These are phyloP conservation scores for Bradynema listronoti DNA, from an alignment of 1,140 invertebrate genomes.

Conservation along the genomic window DNA sequence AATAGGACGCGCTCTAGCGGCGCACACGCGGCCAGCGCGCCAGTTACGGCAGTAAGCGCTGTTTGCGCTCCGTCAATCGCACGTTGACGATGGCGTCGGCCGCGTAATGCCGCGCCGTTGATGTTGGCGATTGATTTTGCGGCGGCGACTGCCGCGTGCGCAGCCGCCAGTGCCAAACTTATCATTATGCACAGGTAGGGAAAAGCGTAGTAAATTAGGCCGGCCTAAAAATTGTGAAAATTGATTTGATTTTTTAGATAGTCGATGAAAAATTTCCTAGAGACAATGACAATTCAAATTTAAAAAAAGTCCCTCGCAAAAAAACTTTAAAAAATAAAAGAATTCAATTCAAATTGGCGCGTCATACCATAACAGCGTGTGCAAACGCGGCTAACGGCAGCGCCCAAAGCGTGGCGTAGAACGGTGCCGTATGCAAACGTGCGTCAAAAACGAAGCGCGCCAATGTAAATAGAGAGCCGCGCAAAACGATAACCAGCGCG, in stretches of 20 bases:
- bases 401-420: constrained; percentile 85
- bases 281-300: constrained; percentile 67
- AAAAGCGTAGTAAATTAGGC: constrained; percentile 29
- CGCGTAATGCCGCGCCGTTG: no score
- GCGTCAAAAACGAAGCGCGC: constrained; percentile 66
- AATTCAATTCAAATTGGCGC: not conserved
- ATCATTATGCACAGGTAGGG: constrained; percentile 20
- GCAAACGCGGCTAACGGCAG: constrained; percentile 78
- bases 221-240: constrained; percentile 36
- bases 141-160: constrained; percentile 36
- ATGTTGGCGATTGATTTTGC: no score
- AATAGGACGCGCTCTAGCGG: no score
- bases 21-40: no score
- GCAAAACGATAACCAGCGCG: constrained; percentile 71
- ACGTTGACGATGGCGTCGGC: no score
- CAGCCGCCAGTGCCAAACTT: constrained; percentile 19
- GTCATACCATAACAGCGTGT: constrained; percentile 80
- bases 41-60: no score
- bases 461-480: constrained; percentile 63
- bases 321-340: not conserved
- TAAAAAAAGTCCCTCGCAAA: not conserved
- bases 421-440: constrained; percentile 69
- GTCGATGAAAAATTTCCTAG: not conserved
- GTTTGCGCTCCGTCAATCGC: no score
- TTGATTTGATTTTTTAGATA: no score